Base-by-base conservation (phyloP, 2,797 vertebrate species). In the Notolabrus celidotus region DNA sequence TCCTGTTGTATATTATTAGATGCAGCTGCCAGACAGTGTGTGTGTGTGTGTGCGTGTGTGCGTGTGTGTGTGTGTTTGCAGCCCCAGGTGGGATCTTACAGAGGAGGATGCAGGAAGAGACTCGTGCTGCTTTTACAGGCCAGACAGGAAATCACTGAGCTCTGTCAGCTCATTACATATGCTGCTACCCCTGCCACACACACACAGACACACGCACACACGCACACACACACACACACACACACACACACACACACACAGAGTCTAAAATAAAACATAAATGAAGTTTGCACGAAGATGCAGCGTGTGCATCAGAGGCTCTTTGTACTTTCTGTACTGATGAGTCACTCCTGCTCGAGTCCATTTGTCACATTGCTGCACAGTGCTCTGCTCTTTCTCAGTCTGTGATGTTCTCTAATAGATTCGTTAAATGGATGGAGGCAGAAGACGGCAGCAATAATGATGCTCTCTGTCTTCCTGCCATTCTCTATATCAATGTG, bases 111-210 rank as follows among this genome's bases (percentile, higher is more conserved):
- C 76, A 89, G 88, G 83, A 88, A 83, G 76, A 81, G 47, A 20
- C 60, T 80, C 60, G 3, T 63, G 83, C 75, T 88, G 86, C 64
- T 88, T 89, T 89, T 88, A 90, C 57, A 67, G 81, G 78, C 78
- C 81, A 87, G 82, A 77, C 84, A 86, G 89, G 90, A 91, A 88
- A 75, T 83, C 72, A 59, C 57, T 29, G 15, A 61, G 84, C 81
- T 81, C 65, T 69, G 80, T 88, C 80, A 85, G 88, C 87, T 81
- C 74, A 74, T 71, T 84, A 76, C 29, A 57, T 56, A 55, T 55
- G 27, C 61, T 0, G 11, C 60, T 50, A 33, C 23, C 14, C n/a
- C 17, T n/a, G 15, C 42, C 75, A 69, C 62, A 72, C 73, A 55
- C 64, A 51, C 65, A 71, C 65, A 47, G 31, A 31, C 38, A 43